Base-by-base conservation (phyloP, 2,888 invertebrate genomes). In the Eupithecia subfuscata region DNA sequence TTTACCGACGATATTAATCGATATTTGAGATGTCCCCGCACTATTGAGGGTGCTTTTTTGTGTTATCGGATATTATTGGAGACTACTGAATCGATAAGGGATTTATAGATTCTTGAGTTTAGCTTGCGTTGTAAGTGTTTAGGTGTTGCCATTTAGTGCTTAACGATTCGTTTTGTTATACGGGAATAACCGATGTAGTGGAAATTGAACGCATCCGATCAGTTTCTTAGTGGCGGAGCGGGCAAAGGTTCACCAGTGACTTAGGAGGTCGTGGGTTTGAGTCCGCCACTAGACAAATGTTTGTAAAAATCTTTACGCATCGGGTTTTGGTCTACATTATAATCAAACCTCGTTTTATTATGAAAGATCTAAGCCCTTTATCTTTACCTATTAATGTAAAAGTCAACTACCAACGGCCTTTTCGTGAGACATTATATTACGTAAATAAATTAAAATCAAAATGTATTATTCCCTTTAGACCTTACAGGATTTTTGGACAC, bases 1-100 rank as follows among this genome's bases (percentile, higher is more conserved):
- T 88, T 87, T 86, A 87, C 85, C 83, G 85, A 87, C 78, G 87
- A 89, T 90, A 89, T 87, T 88, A 89, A 89, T 90, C 88, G 89
- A 86, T 88, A 89, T 86, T 86, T 84, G 87, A 87, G 86, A 85
- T 86, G 83, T 84, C 84, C 83, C 87, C 83, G 82, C 86, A 83
- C 84, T 86, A 80, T 82, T 77, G 75, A 75, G 76, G 64, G 78
- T 65, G 83, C 76, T 82, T 78, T 78, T 79, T 82, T 83, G 70
- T 75, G 79, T 70, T 77, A 78, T 75, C 75, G n/a, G 76, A 78
- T 78, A 76, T 76, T 76, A 78, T 75, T 75, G 77, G 71, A 68
- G 68, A 78, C 78, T 76, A 76, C 78, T 76, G 78, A 73, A 75
- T 77, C 74, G 69, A 72, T 71, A 48, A 40, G 52, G 3, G 56